Base-by-base conservation (phyloP, 2,888 invertebrate genomes). In the Phyllotreta striolata region DNA sequence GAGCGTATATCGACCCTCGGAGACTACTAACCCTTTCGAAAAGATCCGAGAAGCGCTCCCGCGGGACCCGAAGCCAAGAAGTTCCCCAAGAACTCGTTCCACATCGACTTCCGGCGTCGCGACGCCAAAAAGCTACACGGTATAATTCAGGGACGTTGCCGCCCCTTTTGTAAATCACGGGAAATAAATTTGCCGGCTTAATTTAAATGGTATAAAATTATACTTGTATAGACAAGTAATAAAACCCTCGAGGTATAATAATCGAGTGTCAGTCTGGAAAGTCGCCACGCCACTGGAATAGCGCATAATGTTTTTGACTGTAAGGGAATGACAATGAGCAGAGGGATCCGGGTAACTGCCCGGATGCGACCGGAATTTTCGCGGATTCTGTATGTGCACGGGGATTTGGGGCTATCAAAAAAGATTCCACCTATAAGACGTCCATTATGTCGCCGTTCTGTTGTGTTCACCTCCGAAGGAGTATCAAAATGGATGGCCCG, bases 321-420 rank as follows among this genome's bases (percentile, higher is more conserved):
- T 43, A 38, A 34, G 57, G 52, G 62, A 63, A 63, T 57, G 52
- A 58, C 58, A 59, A 63, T 63, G 63, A 63, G 59, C 13, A 54
- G 41, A 55, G 55, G 47, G 47, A 14, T 47, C 14, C 7, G 47
- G 47, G 14, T 47, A 47, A 14, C 14, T 47, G 12, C 14, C 35
- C 10, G 40, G 58, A 63, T 63, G 63, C 58, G 59, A 59, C 59
- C 59, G 55, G 63, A 63, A 63, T 63, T 59, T 63, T 59, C 59
- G 41, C 58, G 34, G 38, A 5, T 38, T 24, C 37, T 37, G 9
- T 39, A 40, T 58, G 54, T 39, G 46, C 46, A 9, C 9, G 9
- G 58, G 58, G 63, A 63, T 56, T 63, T 57, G 56, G 24, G 40
- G 55, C 35, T 47, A 62, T 55, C 35, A 54, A 55, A 55, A 24